phyloP scores from a whole-genome alignment of 2,888 invertebrate genomes.

The Chrysopilus asiliformis region DNA sequence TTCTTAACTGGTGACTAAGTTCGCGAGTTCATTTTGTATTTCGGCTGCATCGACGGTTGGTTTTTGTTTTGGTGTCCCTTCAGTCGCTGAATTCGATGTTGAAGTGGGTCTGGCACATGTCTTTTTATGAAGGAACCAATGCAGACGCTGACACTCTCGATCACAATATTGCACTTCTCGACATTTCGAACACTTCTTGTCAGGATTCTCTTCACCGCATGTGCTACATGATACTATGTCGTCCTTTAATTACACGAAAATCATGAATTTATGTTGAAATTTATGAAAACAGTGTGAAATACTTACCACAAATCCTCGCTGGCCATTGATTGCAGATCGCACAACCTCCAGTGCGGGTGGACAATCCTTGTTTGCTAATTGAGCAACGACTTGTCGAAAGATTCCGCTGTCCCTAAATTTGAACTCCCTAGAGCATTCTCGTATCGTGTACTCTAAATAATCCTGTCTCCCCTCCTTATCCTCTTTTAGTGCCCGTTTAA shows the following conservation, averaged over 20 bases:
- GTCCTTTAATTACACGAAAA: no score
- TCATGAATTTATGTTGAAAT: no score
- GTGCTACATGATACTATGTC: conserved; percentile 66
- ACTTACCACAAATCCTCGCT: conserved; percentile 55
- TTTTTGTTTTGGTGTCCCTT: conserved; percentile 15
- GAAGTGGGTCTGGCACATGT: conserved; percentile 55
- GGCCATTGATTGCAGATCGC: conserved; percentile 74
- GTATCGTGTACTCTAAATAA: conserved; percentile 58
- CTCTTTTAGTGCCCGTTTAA: conserved; percentile 61
- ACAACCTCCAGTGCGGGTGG: conserved; percentile 58
- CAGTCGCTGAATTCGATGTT: conserved; percentile 24
- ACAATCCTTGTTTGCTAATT: conserved; percentile 56
- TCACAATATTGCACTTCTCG: conserved; percentile 90
- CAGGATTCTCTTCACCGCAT: conserved; percentile 78
- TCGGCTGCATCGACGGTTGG: conserved; percentile 37
- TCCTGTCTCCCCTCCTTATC: conserved; percentile 56
- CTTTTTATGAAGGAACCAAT: conserved; percentile 86
- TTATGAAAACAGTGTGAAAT: no score
- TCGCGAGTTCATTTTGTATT: conserved; percentile 40
- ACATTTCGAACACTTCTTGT: conserved; percentile 90
- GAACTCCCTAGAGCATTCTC: conserved; percentile 79
- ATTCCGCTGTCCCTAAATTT: conserved; percentile 82
- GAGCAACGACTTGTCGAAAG: conserved; percentile 67
- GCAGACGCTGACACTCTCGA: conserved; percentile 83
- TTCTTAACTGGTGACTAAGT: conserved; percentile 27